phyloP scores from a whole-genome alignment of 2,888 invertebrate species.

The Hartigia nigra region DNA sequence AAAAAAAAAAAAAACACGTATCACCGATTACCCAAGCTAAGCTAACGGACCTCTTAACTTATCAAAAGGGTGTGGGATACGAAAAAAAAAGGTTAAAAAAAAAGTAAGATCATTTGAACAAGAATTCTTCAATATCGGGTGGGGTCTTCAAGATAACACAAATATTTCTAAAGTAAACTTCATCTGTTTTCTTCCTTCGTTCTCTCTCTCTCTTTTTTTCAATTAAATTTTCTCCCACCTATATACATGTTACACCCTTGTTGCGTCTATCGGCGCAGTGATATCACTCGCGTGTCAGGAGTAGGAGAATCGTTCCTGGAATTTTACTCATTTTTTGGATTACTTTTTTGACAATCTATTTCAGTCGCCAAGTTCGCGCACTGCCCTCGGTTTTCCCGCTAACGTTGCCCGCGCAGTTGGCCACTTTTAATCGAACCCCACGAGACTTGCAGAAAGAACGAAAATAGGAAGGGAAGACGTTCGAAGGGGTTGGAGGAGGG shows the following conservation, averaged over 20 bases:
- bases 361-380: slow-evolving; percentile 19
- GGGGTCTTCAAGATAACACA: background rate
- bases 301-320: slow-evolving; percentile 14
- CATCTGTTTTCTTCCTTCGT: background rate
- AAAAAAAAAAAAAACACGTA: no score
- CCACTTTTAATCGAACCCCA: slow-evolving; percentile 1
- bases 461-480: slow-evolving; percentile 13
- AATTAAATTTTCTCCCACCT: background rate
- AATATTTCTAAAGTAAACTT: background rate
- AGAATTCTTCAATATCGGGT: background rate
- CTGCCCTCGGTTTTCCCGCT: background rate
- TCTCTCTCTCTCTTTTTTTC: background rate
- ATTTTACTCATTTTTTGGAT: slow-evolving; percentile 9
- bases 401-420: background rate
- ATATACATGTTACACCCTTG: background rate
- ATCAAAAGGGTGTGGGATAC: slow-evolving; percentile 13
- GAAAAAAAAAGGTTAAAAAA: background rate
- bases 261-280: background rate
- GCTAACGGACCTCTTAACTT: background rate
- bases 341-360: slow-evolving; percentile 20
- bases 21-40: background rate
- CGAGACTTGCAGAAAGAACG: background rate
- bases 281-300: background rate
- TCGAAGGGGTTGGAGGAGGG: slow-evolving; percentile 8
- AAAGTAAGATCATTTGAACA: background rate